Conservation (phyloP, 2,888 invertebrate species). For the Chrysina gloriosa region DNA sequence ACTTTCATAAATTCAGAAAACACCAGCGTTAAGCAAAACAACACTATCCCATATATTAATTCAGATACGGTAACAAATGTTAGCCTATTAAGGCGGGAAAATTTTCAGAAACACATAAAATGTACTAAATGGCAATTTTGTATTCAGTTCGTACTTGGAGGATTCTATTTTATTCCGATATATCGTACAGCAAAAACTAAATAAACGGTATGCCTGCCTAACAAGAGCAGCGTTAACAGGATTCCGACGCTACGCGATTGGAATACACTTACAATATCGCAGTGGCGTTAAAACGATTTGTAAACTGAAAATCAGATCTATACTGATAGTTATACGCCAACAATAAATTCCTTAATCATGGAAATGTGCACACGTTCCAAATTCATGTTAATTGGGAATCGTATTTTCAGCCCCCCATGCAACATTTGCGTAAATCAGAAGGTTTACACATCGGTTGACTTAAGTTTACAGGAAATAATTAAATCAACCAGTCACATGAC, state of each 20-base stretch:
- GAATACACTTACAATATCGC: conserved; percentile 3
- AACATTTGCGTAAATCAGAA: too few relatives aligned
- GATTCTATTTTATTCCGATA: conserved; percentile 15
- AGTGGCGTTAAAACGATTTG: not conserved
- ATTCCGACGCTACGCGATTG: conserved; percentile 20
- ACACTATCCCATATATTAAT: not conserved
- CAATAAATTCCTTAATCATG: not conserved
- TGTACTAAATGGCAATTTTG: conserved; percentile 1
- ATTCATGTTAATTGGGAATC: too few relatives aligned
- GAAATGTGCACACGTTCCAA: not conserved
- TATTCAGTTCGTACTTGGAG: conserved; percentile 23
- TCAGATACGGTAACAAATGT: not conserved
- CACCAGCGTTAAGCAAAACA: too few relatives aligned
- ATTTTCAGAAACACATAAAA: not conserved
- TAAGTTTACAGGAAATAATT: too few relatives aligned
- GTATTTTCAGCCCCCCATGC: too few relatives aligned
- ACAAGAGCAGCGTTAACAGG: conserved; percentile 29
- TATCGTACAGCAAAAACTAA: conserved; percentile 9
- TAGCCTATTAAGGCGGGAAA: not conserved
- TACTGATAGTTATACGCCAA: not conserved
- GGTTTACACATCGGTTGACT: too few relatives aligned
- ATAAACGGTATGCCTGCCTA: conserved; percentile 7
- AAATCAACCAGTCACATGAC: too few relatives aligned
- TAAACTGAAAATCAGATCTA: not conserved
- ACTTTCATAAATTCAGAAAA: too few relatives aligned